Percentiles rank a stretch among this genome's conserved stretches.
Evolutionary conservation across 2,113 vertebrate species (phyloP).

Genomic region (Oncorhynchus tshawytscha): DNA sequence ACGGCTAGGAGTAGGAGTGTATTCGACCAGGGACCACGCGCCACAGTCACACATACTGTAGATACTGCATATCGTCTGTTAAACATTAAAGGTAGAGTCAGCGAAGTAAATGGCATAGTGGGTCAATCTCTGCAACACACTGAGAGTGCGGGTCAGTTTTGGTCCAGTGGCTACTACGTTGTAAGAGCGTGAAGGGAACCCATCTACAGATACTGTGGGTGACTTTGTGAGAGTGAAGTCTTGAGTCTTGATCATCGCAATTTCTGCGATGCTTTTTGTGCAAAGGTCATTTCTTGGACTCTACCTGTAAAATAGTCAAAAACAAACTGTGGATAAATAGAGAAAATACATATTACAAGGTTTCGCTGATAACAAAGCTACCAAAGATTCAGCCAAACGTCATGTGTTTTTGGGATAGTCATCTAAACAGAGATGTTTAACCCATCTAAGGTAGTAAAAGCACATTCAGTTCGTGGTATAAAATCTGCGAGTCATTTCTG

Average conservation of each 20-base stretch:
- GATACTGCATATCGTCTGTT: constrained; percentile 63
- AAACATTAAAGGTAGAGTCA: constrained; percentile 34
- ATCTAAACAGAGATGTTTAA: constrained; percentile 68
- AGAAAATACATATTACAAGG: constrained; percentile 64
- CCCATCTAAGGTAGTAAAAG: constrained; percentile 71
- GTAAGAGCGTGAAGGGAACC: constrained; percentile 42
- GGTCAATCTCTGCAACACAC: no score
- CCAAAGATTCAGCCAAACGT: constrained; percentile 66
- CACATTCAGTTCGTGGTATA: constrained; percentile 77
- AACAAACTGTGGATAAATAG: constrained; percentile 47
- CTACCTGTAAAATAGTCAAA: neutral
- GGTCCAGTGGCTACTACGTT: no score
- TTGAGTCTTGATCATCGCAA: no score
- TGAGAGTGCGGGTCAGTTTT: no score
- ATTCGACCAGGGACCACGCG: constrained; percentile 38
- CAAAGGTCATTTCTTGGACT: no score
- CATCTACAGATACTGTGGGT: neutral
- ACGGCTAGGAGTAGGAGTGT: constrained; percentile 53
- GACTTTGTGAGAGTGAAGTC: no score
- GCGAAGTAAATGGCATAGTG: no score
- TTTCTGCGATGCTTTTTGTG: no score
- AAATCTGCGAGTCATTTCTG: constrained; percentile 65
- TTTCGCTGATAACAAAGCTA: constrained; percentile 68
- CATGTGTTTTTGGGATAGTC: constrained; percentile 40
- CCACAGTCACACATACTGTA: constrained; percentile 18